Base-by-base conservation (phyloP, 2,888 invertebrate species). In the Orchesellides sinensis region DNA sequence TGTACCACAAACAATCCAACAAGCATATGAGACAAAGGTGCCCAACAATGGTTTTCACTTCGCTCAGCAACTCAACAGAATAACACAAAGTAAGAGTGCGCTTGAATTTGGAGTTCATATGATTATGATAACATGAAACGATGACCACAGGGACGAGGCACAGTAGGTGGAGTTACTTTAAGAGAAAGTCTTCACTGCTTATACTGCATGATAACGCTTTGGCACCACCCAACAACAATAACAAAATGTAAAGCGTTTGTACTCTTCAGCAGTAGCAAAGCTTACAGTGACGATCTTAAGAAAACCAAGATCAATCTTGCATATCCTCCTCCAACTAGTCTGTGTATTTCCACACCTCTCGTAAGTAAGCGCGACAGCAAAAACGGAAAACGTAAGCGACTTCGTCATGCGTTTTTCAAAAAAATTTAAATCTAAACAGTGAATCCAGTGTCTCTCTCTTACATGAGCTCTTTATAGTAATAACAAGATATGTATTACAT, bases 1-100 rank as follows among this genome's bases (percentile, higher is more conserved):
- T 35, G 8, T 35, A 35, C 35, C 35, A 49, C 17, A 17, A 8
- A 49, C 49, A 49, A 8, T 49, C n/a, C n/a, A 8, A n/a, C 49
- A 5, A 25, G 59, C n/a, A n/a, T n/a, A n/a, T 40, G 40, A 63
- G 47, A 27, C 19, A 40, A 40, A 68, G 70, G 75, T 70, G 65
- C 61, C 40, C 73, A 82, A 82, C 82, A 82, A 82, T 82, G 82
- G 82, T 82, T 82, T 82, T 75, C 73, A 61, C 56, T 27, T 56
- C 32, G 35, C 29, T 23, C 32, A 14, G 19, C 8, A 73, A 61
- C 45, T 32, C 21, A 47, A n/a, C 35, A 52, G 32, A 35, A 75
- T 40, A 35, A 56, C 17, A 49, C 65, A 56, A 66, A 56, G 23
- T 23, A 65, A 32, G 59, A 77, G 29, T 10, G 47, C 3, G 75